These are phyloP conservation scores for Marmota monax DNA, from an alignment of 2,113 vertebrate genomes.

Conservation along the genomic window DNA sequence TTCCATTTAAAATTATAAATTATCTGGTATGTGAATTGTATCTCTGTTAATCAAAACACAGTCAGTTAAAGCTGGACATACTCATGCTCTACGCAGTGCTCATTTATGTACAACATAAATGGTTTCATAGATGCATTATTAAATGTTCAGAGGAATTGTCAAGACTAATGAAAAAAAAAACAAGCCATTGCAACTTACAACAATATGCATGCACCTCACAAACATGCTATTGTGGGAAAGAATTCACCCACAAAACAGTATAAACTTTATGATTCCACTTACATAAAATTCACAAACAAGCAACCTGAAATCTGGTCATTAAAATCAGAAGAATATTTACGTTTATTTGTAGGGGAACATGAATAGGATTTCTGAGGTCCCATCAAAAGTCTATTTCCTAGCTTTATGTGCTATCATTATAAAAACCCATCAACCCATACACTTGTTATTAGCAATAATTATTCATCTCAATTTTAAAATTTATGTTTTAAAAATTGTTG, in stretches of 20 bases:
- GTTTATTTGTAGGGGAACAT: neutral
- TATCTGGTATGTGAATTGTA: neutral
- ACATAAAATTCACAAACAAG: neutral
- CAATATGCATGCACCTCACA: neutral
- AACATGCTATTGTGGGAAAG: neutral
- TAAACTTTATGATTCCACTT: neutral
- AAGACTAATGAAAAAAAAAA: neutral
- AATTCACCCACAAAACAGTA: neutral
- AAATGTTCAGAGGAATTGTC: neutral
- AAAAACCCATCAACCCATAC: neutral
- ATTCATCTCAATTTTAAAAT: neutral
- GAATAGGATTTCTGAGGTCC: neutral
- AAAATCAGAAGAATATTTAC: neutral
- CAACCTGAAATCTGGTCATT: neutral
- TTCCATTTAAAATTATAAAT: neutral
- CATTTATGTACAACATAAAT: neutral
- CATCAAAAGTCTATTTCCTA: neutral
- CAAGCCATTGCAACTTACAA: neutral
- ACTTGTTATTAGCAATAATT: neutral
- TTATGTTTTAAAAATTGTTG: neutral
- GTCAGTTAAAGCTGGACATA: neutral
- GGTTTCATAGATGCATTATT: neutral
- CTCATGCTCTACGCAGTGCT: neutral
- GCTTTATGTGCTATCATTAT: neutral
- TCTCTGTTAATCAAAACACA: neutral